Base-by-base conservation (phyloP, 2,797 vertebrate genomes). In the Mico argentatus region DNA sequence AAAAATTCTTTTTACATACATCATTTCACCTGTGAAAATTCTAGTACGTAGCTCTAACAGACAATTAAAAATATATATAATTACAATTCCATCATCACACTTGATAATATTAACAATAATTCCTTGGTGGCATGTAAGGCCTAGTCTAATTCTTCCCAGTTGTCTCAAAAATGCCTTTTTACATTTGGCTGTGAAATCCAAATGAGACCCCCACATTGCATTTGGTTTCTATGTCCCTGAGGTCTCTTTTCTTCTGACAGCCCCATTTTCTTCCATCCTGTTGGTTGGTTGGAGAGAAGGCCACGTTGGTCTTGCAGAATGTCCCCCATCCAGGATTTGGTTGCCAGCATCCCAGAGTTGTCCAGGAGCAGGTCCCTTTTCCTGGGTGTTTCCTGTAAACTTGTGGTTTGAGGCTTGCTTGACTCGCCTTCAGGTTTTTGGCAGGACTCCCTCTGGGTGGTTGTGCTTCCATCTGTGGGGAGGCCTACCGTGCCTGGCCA, bases 121-220 rank as follows among this genome's bases (percentile, higher is more conserved):
- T 94, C 12, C 52, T 44, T 41, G 12, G 14, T 50, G 5, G 44
- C 22, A 33, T 22, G 2, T 52, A 27, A 91, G 52, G 11, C 57
- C 19, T 7, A 4, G 36, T 20, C 57, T 48, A 12, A 52, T 90
- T 87, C 41, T 84, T 13, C 52, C 48, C n/a, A 33, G 13, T 39
- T 81, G 44, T 36, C n/a, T 76, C 52, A 41, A 85, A 75, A 83
- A 27, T 36, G 5, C 36, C 30, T 76, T 4, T 95, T 94, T 75
- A 52, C 9, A 4, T 52, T 36, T 91, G 76, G 13, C 59, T 36
- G 22, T 93, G 39, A 30, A 83, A 46, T 61, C 61, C 20, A 93
- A 20, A 64, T 5, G n/a, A 83, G 77, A 59, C 11, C 33, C 33
- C 7, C 55, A 22, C 1, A 4, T 2, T 26, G 24, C 73, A 27